phyloP scores from a whole-genome alignment of 2,888 invertebrate genomes.

The Omphaloscelis lunosa region DNA sequence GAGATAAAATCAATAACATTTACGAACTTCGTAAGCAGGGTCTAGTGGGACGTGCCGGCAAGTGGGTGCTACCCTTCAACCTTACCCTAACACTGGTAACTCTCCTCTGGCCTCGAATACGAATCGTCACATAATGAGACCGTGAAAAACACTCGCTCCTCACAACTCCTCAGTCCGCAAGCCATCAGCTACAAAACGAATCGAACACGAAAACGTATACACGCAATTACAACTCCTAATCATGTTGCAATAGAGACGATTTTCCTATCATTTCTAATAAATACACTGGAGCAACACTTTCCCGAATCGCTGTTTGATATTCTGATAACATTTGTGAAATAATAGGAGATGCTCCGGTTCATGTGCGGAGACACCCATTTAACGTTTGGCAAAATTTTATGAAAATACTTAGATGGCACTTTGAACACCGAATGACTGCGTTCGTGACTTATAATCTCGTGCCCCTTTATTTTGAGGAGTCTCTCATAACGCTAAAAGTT shows the following conservation, averaged over 20 bases:
- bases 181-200: constrained; percentile 73
- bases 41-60: constrained; percentile 74
- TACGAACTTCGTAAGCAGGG: constrained; percentile 75
- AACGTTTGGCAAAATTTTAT: constrained; percentile 76
- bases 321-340: constrained; percentile 87
- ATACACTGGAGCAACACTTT: constrained; percentile 63
- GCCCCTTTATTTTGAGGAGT: constrained; percentile 67
- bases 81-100: constrained; percentile 77
- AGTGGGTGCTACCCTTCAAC: constrained; percentile 74
- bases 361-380: constrained; percentile 77
- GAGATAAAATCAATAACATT: constrained; percentile 77
- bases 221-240: constrained; percentile 74
- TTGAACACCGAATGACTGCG: constrained; percentile 59
- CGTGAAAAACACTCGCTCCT: constrained; percentile 88
- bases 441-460: constrained; percentile 69
- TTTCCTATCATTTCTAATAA: constrained; percentile 56
- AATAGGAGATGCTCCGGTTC: constrained; percentile 82
- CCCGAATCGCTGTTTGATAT: constrained; percentile 84
- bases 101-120: constrained; percentile 83
- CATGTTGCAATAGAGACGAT: constrained; percentile 65
- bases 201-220: constrained; percentile 64
- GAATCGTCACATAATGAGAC: constrained; percentile 87
- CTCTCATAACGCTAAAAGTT: constrained; percentile 62
- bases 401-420: constrained; percentile 74
- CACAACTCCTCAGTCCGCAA: constrained; percentile 78